Percentiles rank a stretch among this genome's conserved stretches.
phyloP scores from a whole-genome alignment of 2,888 invertebrate species.

The Polymixis flavicincta region DNA sequence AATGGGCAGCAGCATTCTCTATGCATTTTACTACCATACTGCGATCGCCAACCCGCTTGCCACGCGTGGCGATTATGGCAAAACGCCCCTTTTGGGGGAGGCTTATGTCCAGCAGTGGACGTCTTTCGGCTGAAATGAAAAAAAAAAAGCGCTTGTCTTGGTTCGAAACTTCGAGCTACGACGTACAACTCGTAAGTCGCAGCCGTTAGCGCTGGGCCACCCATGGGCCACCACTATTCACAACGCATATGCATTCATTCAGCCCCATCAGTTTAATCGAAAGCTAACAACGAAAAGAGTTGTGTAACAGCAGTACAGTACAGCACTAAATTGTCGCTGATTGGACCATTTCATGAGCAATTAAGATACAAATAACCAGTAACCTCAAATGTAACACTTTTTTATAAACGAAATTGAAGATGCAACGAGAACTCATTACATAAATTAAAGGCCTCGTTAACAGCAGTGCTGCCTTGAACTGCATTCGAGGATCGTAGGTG shows the following conservation, averaged over 20 bases:
- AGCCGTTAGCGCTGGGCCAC: too few relatives aligned
- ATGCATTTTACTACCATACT: too few relatives aligned
- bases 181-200: too few relatives aligned
- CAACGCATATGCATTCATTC: not conserved
- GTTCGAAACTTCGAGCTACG: too few relatives aligned
- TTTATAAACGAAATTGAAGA: constrained; percentile 5
- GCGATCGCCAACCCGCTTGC: too few relatives aligned
- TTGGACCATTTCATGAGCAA: not conserved
- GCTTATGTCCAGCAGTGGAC: too few relatives aligned
- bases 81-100: too few relatives aligned
- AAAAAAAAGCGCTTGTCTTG: too few relatives aligned
- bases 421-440: constrained; percentile 16
- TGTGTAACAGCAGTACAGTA: constrained; percentile 2
- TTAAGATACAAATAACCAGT: not conserved
- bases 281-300: not conserved
- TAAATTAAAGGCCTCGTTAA: constrained; percentile 19
- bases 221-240: not conserved
- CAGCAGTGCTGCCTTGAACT: constrained; percentile 35
- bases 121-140: too few relatives aligned
- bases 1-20: too few relatives aligned
- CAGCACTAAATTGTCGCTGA: constrained; percentile 6
- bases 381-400: not conserved
- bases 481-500: constrained; percentile 31
- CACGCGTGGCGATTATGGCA: too few relatives aligned
- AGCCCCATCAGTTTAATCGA: not conserved